Conservation (phyloP, 2,797 vertebrate genomes). For the Acanthurus tractus region DNA sequence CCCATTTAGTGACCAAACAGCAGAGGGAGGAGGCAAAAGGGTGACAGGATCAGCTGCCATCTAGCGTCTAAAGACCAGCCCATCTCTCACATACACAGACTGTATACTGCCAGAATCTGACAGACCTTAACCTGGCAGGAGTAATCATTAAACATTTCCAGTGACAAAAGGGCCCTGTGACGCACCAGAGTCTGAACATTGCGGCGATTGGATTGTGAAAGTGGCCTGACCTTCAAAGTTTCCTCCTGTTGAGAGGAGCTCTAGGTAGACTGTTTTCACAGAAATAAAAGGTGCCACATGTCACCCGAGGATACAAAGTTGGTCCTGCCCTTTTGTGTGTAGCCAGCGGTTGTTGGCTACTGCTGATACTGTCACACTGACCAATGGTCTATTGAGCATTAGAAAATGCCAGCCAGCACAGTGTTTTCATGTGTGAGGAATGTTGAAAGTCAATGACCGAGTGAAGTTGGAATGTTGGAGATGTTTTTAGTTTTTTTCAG, state of each 20-base stretch:
- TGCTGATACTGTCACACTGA: constrained; percentile 44
- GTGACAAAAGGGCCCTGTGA: constrained; percentile 62
- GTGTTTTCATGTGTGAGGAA: constrained; percentile 14
- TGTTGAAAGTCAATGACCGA: constrained; percentile 9
- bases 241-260: constrained; percentile 48
- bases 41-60: not conserved
- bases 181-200: constrained; percentile 30
- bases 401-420: constrained; percentile 45
- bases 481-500: not conserved
- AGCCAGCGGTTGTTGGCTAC: constrained; percentile 36
- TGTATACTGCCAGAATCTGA: constrained; percentile 1
- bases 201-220: constrained; percentile 54
- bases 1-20: too few relatives aligned
- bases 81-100: not conserved
- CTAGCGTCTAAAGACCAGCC: constrained; percentile 11
- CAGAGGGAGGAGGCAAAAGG: too few relatives aligned
- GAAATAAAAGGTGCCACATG: constrained; percentile 51
- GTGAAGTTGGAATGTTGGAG: constrained; percentile 13
- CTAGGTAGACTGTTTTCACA: constrained; percentile 36
- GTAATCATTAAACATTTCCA: constrained; percentile 63
- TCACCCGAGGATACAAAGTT: constrained; percentile 50
- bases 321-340: constrained; percentile 53
- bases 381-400: constrained; percentile 53
- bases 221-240: constrained; percentile 75
- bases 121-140: constrained; percentile 6